Conservation (phyloP, 1,140 invertebrate genomes). For the Asobara japonica region DNA sequence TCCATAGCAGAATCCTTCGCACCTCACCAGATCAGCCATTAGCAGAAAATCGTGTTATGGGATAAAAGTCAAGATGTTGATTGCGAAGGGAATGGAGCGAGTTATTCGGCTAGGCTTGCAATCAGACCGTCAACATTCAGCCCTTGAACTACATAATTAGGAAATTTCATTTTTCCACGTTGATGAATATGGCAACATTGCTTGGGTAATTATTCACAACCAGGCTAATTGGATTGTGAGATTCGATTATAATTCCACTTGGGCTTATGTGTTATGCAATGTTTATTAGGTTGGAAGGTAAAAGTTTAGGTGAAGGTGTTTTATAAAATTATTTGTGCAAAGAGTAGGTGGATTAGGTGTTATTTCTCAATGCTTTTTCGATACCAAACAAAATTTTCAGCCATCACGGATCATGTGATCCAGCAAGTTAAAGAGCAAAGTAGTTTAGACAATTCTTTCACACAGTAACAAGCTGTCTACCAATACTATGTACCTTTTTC, state of each 20-base stretch:
- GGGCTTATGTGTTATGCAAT: not conserved
- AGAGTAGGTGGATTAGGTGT: too few relatives aligned
- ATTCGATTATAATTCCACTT: not conserved
- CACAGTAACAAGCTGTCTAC: too few relatives aligned
- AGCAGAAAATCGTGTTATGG: not conserved
- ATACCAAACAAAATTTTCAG: too few relatives aligned
- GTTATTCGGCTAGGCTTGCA: not conserved
- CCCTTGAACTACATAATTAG: slow-evolving; percentile 3
- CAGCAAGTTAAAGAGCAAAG: too few relatives aligned
- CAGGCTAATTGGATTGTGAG: not conserved
- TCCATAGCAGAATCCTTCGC: not conserved
- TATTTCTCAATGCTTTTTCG: too few relatives aligned
- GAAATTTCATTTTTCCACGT: not conserved
- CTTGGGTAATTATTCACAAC: not conserved
- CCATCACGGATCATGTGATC: too few relatives aligned
- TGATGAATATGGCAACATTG: not conserved
- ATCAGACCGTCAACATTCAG: not conserved
- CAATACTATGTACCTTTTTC: too few relatives aligned
- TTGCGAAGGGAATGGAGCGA: not conserved
- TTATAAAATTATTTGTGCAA: too few relatives aligned
- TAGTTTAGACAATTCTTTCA: too few relatives aligned
- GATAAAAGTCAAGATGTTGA: slow-evolving; percentile 5
- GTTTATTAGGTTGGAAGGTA: not conserved
- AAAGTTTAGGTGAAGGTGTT: not conserved
- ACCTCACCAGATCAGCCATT: not conserved